Conservation (phyloP, 2,797 vertebrate genomes). For the Onychomys leucogaster region DNA sequence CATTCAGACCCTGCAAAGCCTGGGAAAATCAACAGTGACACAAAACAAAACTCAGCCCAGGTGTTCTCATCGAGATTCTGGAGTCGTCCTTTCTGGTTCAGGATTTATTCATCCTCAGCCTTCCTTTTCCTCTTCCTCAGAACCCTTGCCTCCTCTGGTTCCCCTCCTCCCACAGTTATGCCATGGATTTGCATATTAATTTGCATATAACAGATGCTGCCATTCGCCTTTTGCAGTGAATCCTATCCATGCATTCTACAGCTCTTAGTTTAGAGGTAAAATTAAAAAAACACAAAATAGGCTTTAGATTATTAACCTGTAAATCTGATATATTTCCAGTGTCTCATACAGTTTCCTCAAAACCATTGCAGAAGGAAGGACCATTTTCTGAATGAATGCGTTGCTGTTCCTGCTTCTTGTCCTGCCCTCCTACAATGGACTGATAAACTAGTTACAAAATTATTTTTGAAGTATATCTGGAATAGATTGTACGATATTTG, state of each 20-base stretch:
- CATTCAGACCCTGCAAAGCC: not conserved
- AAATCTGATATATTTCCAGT: not conserved
- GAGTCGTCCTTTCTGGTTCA: not conserved
- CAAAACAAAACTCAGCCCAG: not conserved
- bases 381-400: not conserved
- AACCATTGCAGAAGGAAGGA: not conserved
- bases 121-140: not conserved
- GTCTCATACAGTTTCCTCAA: not conserved
- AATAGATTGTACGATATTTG: not conserved
- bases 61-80: not conserved
- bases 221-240: not conserved
- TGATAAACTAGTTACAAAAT: not conserved
- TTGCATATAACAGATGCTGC: not conserved
- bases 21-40: not conserved
- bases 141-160: not conserved
- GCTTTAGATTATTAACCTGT: not conserved
- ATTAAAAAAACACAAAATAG: not conserved
- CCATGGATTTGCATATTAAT: not conserved
- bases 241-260: not conserved
- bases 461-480: not conserved
- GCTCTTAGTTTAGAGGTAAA: not conserved
- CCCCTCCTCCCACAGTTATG: fast-evolving
- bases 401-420: not conserved
- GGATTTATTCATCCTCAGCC: not conserved
- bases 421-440: no score